phyloP scores from a whole-genome alignment of 2,888 invertebrate species.

The Microdon myrmicae region DNA sequence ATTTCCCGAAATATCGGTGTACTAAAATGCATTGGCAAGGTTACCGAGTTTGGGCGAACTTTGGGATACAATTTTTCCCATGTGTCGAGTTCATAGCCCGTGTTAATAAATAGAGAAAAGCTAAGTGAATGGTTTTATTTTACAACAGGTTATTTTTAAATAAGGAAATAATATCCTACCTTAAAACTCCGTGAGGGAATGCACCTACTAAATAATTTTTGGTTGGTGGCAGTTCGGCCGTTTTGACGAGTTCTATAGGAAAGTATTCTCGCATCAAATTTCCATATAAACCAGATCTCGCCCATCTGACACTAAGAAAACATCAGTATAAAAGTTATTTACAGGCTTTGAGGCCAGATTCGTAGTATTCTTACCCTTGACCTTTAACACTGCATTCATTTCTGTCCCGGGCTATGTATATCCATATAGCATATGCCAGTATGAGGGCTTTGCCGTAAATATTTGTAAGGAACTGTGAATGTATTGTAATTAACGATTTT shows the following conservation, averaged over 20 bases:
- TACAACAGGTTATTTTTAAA: neutral
- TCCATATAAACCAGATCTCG: slow-evolving; percentile 78
- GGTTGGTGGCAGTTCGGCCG: slow-evolving; percentile 80
- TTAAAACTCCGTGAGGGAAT: slow-evolving; percentile 90
- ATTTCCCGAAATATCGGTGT: slow-evolving; percentile 80
- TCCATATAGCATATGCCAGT: slow-evolving; percentile 13
- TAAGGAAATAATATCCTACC: too few relatives aligned
- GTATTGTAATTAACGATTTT: too few relatives aligned
- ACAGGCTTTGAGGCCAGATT: too few relatives aligned
- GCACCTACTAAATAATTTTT: slow-evolving; percentile 87
- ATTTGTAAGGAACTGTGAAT: slow-evolving; percentile 17
- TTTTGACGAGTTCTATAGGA: slow-evolving; percentile 84
- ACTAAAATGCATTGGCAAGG: slow-evolving; percentile 78
- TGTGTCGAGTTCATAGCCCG: slow-evolving; percentile 76
- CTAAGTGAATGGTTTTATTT: neutral
- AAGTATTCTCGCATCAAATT: slow-evolving; percentile 83
- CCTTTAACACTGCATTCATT: slow-evolving; percentile 15
- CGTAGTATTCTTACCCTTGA: slow-evolving; percentile 18
- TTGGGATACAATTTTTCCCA: slow-evolving; percentile 71
- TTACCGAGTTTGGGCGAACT: slow-evolving; percentile 72
- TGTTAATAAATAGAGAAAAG: slow-evolving; percentile 73
- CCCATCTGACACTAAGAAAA: slow-evolving; percentile 69
- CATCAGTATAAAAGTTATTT: neutral
- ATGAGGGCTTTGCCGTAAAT: slow-evolving; percentile 1
- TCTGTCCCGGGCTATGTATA: slow-evolving; percentile 12